These are phyloP conservation scores for Cephalophus harveyi DNA, from an alignment of 2,113 vertebrate genomes.

Conservation along the genomic window DNA sequence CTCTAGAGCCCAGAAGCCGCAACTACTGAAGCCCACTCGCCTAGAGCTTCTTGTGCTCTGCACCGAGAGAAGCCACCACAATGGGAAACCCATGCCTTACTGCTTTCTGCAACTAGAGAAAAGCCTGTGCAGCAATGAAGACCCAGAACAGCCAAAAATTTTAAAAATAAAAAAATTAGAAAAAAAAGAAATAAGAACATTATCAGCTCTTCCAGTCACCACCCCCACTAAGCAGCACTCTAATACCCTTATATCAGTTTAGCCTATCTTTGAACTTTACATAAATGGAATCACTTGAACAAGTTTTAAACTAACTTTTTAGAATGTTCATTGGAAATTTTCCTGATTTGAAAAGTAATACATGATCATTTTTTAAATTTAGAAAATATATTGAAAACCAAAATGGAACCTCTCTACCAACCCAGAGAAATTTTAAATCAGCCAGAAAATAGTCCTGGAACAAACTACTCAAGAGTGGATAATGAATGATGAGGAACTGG, in stretches of 20 bases:
- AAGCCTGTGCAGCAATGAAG: neutral
- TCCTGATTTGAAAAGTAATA: neutral
- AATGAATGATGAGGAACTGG: neutral
- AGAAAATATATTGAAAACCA: neutral
- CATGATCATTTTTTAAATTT: neutral
- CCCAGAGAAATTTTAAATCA: slow-evolving; percentile 13
- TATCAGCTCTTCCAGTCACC: neutral
- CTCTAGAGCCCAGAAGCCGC: neutral
- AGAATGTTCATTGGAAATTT: neutral
- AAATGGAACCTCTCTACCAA: neutral
- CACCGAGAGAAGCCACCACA: neutral
- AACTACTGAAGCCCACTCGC: neutral
- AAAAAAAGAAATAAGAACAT: neutral
- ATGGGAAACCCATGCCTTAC: neutral
- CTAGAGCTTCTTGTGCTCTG: neutral
- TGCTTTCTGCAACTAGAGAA: neutral
- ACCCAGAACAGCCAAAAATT: neutral
- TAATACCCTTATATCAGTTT: neutral
- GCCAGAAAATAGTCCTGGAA: neutral
- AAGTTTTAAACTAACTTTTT: neutral
- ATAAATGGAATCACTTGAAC: neutral
- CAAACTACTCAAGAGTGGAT: neutral
- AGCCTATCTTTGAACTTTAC: neutral
- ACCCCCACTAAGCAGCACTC: neutral
- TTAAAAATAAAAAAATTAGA: neutral